phyloP scores from a whole-genome alignment of 92 coral and sea anemone species.

The Parazoanthus atlanticus region DNA sequence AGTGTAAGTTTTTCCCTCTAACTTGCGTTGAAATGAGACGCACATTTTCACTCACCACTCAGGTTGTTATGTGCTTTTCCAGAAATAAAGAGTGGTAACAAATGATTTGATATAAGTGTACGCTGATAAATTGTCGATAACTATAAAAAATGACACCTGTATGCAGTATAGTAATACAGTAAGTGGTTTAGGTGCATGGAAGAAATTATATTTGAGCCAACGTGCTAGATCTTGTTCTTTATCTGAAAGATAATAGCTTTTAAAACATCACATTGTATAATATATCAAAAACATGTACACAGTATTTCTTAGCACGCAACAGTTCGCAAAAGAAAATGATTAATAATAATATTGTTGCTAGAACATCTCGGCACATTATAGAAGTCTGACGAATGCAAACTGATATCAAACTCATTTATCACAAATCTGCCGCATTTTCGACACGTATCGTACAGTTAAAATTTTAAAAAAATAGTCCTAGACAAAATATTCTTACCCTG shows the following conservation, averaged over 20 bases:
- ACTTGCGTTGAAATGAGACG: background rate
- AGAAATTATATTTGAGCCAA: background rate
- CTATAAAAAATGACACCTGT: conserved; percentile 18
- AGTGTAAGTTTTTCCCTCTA: background rate
- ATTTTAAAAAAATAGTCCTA: background rate
- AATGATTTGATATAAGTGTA: background rate
- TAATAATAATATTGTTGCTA: background rate
- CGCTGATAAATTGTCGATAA: conserved; percentile 17
- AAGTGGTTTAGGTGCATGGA: no score
- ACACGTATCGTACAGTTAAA: background rate
- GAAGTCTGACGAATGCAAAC: background rate
- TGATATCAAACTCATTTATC: conserved; percentile 8
- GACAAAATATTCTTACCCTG: conserved; percentile 69
- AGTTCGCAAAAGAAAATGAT: background rate
- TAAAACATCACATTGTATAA: background rate
- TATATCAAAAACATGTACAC: background rate
- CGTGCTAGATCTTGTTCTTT: background rate
- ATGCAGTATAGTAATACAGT: conserved; percentile 8
- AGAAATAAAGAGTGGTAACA: background rate
- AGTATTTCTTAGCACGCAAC: background rate
- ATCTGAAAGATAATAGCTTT: background rate
- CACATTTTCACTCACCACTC: background rate
- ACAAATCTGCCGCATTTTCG: background rate
- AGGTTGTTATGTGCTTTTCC: background rate
- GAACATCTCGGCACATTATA: background rate